Percentiles rank a stretch among this genome's conserved stretches.
Conservation (phyloP, 2,113 vertebrate species). For the Ursus arctos region DNA sequence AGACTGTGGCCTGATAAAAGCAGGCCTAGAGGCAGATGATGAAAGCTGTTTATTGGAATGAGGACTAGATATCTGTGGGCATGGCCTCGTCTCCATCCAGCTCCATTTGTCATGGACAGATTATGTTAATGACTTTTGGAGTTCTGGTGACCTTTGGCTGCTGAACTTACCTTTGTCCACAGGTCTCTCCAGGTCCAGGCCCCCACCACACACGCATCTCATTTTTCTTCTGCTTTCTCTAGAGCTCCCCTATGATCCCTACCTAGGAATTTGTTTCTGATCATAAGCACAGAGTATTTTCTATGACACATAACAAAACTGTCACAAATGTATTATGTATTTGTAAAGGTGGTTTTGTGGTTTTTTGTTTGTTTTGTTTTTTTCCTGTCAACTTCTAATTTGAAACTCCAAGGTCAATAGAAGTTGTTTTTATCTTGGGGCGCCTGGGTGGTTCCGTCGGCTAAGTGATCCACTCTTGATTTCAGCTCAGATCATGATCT, state of each 20-base stretch:
- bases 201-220: neutral
- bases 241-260: neutral
- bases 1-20: neutral
- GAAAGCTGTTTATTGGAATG: neutral
- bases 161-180: no score
- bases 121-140: neutral
- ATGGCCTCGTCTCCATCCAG: rapidly evolving
- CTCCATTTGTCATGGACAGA: no score
- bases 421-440: neutral
- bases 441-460: rapidly evolving
- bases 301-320: neutral
- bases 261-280: neutral
- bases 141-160: neutral
- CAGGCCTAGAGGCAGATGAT: neutral
- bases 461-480: neutral
- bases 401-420: neutral
- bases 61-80: rapidly evolving
- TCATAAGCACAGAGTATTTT: neutral
- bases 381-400: neutral
- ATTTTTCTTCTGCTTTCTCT: neutral
- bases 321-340: neutral
- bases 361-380: neutral
- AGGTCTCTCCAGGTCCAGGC: neutral
- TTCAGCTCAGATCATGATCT: neutral
- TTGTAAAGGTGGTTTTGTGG: neutral